Evolutionary conservation across 1,140 invertebrate genomes (phyloP).

Genomic region (Drosophila insularis): DNA sequence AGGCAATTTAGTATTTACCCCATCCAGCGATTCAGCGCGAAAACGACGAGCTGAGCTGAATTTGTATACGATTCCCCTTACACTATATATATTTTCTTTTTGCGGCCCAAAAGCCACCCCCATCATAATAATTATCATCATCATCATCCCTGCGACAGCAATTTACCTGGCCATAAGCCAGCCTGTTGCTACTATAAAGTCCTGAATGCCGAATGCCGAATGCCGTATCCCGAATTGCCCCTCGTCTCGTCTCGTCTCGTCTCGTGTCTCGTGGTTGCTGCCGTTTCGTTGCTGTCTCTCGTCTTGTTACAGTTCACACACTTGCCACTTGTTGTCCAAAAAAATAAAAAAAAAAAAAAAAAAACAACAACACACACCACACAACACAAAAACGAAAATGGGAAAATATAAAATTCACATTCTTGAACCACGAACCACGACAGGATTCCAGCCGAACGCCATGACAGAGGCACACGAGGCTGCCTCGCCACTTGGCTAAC

Average conservation of each 20-base stretch:
- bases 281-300: conserved; percentile 24
- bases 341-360: neutral
- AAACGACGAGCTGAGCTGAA: conserved; percentile 27
- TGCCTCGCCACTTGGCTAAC: conserved; percentile 59
- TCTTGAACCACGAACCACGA: conserved; percentile 3
- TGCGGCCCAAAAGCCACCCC: conserved; percentile 12
- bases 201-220: neutral
- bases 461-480: conserved; percentile 52
- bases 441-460: neutral
- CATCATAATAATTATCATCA: neutral
- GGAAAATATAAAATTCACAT: conserved; percentile 1
- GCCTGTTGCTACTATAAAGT: conserved; percentile 37
- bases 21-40: conserved; percentile 44
- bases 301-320: conserved; percentile 55
- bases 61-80: conserved; percentile 19
- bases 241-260: conserved; percentile 2
- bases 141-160: conserved; percentile 11
- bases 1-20: conserved; percentile 11
- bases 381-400: neutral
- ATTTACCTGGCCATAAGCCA: conserved; percentile 36
- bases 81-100: neutral
- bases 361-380: conserved; percentile 3
- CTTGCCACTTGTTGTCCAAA: conserved; percentile 73
- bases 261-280: neutral
- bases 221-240: conserved; percentile 5